Conservation (phyloP, 2,888 invertebrate species). For the Eupelmus urozonus region DNA sequence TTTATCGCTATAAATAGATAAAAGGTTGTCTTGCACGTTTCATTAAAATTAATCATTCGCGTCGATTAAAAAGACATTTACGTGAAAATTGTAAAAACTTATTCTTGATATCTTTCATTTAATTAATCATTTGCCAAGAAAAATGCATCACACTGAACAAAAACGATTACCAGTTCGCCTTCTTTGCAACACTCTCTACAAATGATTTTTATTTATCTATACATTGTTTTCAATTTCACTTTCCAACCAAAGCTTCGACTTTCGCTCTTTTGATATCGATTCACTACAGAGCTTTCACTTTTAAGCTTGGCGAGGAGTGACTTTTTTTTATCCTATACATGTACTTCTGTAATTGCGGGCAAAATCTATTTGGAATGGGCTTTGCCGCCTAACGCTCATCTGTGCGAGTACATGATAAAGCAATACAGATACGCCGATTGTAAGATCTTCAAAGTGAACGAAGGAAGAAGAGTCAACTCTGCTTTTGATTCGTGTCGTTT, state of each 20-base stretch:
- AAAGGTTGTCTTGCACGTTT: too few species aligned
- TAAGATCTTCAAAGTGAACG: conserved; percentile 32
- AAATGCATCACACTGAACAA: neutral
- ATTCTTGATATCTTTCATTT: too few species aligned
- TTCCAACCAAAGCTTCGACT: conserved; percentile 21
- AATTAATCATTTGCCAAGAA: too few species aligned
- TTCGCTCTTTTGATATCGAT: conserved; percentile 23
- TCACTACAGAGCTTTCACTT: conserved; percentile 21
- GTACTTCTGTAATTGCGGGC: neutral
- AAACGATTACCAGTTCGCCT: neutral
- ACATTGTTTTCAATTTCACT: conserved; percentile 32
- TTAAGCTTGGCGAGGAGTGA: conserved; percentile 18
- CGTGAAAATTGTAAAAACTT: too few species aligned
- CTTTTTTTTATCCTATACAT: neutral
- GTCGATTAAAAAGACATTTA: conserved; percentile 2
- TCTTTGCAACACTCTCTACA: too few species aligned
- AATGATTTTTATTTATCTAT: conserved; percentile 6
- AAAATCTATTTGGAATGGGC: conserved; percentile 44
- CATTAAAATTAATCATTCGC: neutral
- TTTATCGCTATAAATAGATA: too few species aligned
- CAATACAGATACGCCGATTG: conserved; percentile 17
- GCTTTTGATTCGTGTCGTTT: conserved; percentile 21
- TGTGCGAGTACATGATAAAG: conserved; percentile 9
- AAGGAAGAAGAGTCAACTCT: conserved; percentile 20
- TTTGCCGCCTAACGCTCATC: conserved; percentile 9